Evolutionary conservation across 2,888 invertebrate species (phyloP), one percentile per base, ranked within the genome.

Genomic region (Cantharis flavilabris): DNA sequence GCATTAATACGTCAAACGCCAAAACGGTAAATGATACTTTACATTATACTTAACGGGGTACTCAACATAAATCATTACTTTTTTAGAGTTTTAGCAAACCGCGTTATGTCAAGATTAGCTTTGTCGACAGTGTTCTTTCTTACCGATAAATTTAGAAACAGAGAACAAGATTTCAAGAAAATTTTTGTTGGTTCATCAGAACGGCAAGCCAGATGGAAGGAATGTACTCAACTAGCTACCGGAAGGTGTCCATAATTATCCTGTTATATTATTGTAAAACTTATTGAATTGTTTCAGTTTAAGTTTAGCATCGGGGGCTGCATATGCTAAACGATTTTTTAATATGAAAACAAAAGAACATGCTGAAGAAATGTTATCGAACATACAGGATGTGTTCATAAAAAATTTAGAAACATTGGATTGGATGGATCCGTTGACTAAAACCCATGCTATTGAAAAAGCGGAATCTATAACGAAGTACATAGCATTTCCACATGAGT

Each of bases 361-460:
- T 82, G 97, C 97, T 0, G 87, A 95, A 80, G 95, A 96, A 87
- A 96, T 97, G 95, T 97, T 97, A 0, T 90, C 91, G 73, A 94
- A 96, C 83, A 96, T 98, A 82, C 92, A 95, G 77, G 89, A 90
- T 74, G 94, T 97, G 81, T 98, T 98, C 89, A 91, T 92, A 79
- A 92, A 94, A 82, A 96, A 97, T 28, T 87, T 97, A 73, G 90
- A 91, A 16, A 91, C 92, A 76, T 93, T 97, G 13, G 94, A 94
- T 69, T 98, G 98, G 98, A 98, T 98, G 98, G 98, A 98, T 85
- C 92, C 92, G 0, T 89, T 90, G 80, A 98, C 98, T 0, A 93
- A 93, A 70, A 87, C 89, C 80, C 92, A 93, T 74, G 97, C 96
- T 0, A 87, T 95, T 78, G 92, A 94, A 76, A 97, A 97, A 86